Conservation (phyloP, 92 coral and sea anemone species). For the Zoanthus gigantus region DNA sequence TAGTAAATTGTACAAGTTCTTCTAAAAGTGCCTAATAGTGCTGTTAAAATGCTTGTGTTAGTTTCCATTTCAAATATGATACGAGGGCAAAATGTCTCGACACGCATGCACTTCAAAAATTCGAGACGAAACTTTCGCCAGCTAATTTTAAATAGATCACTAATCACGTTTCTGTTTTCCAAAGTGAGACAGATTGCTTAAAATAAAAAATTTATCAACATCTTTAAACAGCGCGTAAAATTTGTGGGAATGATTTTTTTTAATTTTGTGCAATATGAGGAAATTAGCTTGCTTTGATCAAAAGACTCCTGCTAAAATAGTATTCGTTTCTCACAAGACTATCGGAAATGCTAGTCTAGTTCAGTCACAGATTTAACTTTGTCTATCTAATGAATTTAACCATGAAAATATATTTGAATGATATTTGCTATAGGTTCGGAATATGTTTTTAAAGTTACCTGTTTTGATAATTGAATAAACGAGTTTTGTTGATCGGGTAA, state of each 20-base stretch:
- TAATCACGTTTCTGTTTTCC: background rate
- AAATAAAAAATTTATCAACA: slow-evolving; percentile 1
- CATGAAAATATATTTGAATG: background rate
- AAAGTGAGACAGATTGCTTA: background rate
- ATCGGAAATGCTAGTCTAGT: slow-evolving; percentile 14
- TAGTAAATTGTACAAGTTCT: background rate
- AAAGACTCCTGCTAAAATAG: background rate
- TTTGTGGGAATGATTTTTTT: slow-evolving; percentile 6
- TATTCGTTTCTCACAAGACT: slow-evolving; percentile 10
- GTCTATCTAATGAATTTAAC: background rate
- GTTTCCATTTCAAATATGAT: background rate
- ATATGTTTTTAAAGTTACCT: background rate
- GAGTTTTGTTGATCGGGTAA: background rate
- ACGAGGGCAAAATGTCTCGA: background rate
- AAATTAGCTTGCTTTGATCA: slow-evolving; percentile 8
- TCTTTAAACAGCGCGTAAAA: slow-evolving; percentile 24
- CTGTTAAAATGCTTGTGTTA: background rate
- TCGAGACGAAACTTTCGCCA: background rate
- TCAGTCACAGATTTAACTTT: background rate
- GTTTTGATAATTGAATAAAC: background rate
- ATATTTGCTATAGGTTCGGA: background rate
- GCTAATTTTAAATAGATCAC: background rate
- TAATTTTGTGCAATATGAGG: background rate
- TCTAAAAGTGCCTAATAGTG: background rate
- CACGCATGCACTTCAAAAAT: background rate